Evolutionary conservation across 2,888 invertebrate species (phyloP).

Genomic region (Drosophila borborema): DNA sequence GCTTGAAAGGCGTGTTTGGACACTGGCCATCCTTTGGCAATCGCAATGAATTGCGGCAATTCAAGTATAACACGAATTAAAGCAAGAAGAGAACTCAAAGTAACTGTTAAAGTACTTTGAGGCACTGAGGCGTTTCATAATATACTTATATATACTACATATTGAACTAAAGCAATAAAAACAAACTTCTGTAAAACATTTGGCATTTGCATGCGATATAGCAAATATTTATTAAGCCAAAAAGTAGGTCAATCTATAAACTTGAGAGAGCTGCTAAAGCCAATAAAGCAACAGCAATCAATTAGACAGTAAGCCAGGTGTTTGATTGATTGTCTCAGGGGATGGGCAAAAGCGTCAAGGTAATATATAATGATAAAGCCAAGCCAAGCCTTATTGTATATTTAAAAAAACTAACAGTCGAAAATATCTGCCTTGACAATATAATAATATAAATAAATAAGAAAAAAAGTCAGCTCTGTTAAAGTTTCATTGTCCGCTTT

Average conservation of each 20-base stretch:
- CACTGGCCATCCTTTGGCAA: constrained; percentile 46
- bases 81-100: constrained; percentile 28
- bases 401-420: neutral
- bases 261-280: constrained; percentile 1
- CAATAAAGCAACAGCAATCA: neutral
- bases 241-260: constrained; percentile 50
- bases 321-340: constrained; percentile 67
- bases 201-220: constrained; percentile 23
- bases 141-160: constrained; percentile 7
- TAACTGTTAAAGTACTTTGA: constrained; percentile 43
- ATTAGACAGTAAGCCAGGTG: constrained; percentile 29
- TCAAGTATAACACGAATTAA: constrained; percentile 17
- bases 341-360: constrained; percentile 34
- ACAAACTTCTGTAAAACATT: constrained; percentile 5
- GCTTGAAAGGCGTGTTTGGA: constrained; percentile 35
- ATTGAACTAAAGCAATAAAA: constrained; percentile 28
- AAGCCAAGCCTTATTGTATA: constrained; percentile 3
- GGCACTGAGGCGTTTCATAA: constrained; percentile 66
- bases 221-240: constrained; percentile 28
- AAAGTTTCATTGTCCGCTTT: constrained; percentile 51
- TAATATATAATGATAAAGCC: constrained; percentile 12
- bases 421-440: constrained; percentile 16
- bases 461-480: constrained; percentile 10
- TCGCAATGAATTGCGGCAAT: constrained; percentile 14
- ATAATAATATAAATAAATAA: neutral